A percentile compares a stretch with the other conserved stretches of the same genome.
Conservation (phyloP, 2,113 vertebrate species). For the Desmodus rotundus region DNA sequence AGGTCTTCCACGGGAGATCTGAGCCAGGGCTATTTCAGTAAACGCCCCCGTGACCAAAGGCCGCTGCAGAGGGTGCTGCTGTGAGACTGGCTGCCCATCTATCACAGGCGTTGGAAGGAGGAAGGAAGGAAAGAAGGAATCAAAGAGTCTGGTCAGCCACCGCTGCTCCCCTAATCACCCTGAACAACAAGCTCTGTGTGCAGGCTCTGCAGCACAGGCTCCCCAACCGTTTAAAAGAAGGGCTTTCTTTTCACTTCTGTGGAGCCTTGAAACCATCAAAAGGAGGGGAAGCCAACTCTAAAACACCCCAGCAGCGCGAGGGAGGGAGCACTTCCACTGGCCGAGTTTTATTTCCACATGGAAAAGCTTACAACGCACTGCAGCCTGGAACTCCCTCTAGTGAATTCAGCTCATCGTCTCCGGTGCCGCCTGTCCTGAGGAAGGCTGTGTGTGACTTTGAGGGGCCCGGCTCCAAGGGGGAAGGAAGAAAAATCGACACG, state of each 20-base stretch:
- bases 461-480: neutral
- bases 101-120: neutral
- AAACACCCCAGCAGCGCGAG: neutral
- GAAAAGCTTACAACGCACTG: neutral
- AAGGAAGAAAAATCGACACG: neutral
- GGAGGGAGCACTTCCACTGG: neutral
- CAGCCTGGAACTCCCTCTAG: neutral
- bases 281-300: neutral
- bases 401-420: neutral
- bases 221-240: conserved; percentile 21
- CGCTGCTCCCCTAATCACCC: neutral
- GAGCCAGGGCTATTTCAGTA: neutral
- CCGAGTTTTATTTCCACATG: conserved; percentile 4
- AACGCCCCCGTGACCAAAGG: neutral
- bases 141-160: neutral
- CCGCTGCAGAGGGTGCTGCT: neutral
- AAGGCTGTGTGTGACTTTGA: neutral
- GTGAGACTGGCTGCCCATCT: neutral
- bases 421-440: neutral
- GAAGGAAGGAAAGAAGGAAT: conserved; percentile 20
- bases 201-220: neutral
- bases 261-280: conserved; percentile 32
- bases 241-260: conserved; percentile 53
- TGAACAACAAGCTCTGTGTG: conserved; percentile 56
- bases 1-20: neutral